Evolutionary conservation across 2,888 invertebrate genomes (phyloP).

Genomic region (Melinopterus prodromus): DNA sequence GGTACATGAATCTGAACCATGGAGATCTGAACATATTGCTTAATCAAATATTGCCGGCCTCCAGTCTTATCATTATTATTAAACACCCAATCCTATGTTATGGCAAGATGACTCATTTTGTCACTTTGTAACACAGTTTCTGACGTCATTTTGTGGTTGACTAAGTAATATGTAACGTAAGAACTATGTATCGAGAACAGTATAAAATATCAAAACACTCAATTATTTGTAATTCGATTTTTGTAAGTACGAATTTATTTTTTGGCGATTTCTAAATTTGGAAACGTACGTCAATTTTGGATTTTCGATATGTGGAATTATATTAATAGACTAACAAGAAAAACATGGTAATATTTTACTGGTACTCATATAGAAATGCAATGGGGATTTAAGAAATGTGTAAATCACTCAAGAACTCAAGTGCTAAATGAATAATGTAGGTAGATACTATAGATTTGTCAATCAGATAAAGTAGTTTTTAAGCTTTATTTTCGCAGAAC

Average conservation of each 20-base stretch:
- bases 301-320: too few species aligned
- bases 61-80: too few species aligned
- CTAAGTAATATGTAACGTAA: not conserved
- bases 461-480: not conserved
- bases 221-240: not conserved
- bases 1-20: too few species aligned
- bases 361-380: too few species aligned
- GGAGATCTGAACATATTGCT: too few species aligned
- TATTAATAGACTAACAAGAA: too few species aligned
- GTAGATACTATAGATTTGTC: too few species aligned
- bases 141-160: not conserved
- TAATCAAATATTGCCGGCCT: too few species aligned
- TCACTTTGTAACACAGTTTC: not conserved
- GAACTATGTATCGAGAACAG: not conserved
- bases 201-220: not conserved
- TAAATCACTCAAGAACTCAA: too few species aligned
- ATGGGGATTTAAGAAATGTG: too few species aligned
- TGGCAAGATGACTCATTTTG: not conserved
- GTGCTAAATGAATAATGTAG: too few species aligned
- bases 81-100: not conserved
- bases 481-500: not conserved
- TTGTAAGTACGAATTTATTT: not conserved
- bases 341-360: too few species aligned
- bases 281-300: not conserved
- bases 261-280: not conserved